Percentiles rank a stretch among this genome's conserved stretches.
phyloP scores from a whole-genome alignment of 2,888 invertebrate genomes.

The Drosophila nr. medialis region DNA sequence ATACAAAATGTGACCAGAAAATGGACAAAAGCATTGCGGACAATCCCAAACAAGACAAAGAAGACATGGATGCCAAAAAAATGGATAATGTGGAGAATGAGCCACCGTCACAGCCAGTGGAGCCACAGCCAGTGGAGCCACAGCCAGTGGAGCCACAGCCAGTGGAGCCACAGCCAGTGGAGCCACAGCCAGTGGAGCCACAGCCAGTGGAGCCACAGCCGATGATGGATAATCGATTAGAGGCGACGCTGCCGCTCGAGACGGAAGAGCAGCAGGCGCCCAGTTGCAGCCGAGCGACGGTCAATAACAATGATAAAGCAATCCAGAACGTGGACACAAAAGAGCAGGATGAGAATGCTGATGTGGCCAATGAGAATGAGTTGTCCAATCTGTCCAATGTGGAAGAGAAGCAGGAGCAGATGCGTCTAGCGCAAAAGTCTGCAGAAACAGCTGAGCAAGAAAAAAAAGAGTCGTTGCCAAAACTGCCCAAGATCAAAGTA shows the following conservation, averaged over 20 bases:
- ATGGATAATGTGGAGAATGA: slow-evolving; percentile 40
- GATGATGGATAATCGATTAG: neutral
- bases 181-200: neutral
- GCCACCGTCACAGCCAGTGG: slow-evolving; percentile 23
- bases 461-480: slow-evolving; percentile 3
- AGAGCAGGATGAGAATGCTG: neutral
- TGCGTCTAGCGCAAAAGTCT: neutral
- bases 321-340: neutral
- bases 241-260: neutral
- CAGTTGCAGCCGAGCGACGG: too few relatives aligned
- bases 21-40: slow-evolving; percentile 1
- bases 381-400: neutral
- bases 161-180: neutral
- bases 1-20: slow-evolving; percentile 14
- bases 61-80: neutral
- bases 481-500: slow-evolving; percentile 53
- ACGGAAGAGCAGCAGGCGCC: neutral
- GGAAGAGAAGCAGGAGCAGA: neutral
- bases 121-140: slow-evolving; percentile 15
- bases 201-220: neutral
- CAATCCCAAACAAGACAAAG: neutral
- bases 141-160: neutral
- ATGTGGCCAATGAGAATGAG: neutral
- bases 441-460: neutral
- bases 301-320: neutral